phyloP scores from a whole-genome alignment of 2,113 vertebrate genomes.

The Arenaria interpres region DNA sequence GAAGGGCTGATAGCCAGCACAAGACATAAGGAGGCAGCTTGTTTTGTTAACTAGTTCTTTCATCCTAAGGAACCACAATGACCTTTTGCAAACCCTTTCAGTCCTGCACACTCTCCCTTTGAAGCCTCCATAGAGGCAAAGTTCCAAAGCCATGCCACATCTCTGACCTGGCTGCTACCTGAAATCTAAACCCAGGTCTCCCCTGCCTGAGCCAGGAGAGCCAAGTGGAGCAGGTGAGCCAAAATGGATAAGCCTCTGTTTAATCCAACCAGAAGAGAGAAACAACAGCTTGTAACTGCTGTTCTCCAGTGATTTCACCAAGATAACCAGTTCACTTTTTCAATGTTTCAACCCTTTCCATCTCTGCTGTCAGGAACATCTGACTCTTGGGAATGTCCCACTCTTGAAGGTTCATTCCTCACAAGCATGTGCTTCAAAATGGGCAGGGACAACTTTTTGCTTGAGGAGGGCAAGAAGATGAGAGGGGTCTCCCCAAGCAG shows the following conservation, averaged over 20 bases:
- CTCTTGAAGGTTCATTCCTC: not conserved
- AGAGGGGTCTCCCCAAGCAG: not conserved
- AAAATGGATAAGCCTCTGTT: not conserved
- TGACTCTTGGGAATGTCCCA: not conserved
- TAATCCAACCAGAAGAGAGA: not conserved
- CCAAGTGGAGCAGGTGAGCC: not conserved
- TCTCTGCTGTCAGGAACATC: not conserved
- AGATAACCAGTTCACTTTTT: not conserved
- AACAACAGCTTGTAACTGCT: not conserved
- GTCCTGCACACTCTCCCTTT: rapidly evolving
- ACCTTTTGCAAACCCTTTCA: not conserved
- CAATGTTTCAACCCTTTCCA: not conserved
- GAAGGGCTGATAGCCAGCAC: not conserved
- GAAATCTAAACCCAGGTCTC: not conserved
- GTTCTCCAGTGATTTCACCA: not conserved
- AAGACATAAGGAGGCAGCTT: not conserved
- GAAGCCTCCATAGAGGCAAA: not conserved
- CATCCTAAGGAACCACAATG: not conserved
- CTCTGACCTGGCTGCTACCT: not conserved
- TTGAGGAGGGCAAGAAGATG: not conserved
- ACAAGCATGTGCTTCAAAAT: not conserved
- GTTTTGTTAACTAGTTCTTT: not conserved
- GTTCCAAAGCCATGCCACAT: not conserved
- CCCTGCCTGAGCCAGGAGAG: not conserved
- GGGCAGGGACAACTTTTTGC: not conserved